Evolutionary conservation across 92 coral and sea anemone genomes (phyloP), one percentile per base, ranked within the genome.

Genomic region (Chrysogorgia sp.): DNA sequence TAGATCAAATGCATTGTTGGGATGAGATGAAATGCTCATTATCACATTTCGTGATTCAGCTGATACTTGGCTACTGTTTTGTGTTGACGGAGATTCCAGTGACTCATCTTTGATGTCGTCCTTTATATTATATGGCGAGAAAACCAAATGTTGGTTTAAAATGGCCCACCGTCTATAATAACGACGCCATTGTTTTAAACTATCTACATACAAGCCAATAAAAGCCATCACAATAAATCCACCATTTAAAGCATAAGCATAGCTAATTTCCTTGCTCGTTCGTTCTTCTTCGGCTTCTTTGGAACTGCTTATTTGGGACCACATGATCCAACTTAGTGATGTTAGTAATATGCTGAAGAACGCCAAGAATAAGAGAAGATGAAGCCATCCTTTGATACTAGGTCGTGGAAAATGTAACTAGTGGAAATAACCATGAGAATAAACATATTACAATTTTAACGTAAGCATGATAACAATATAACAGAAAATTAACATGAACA

Each of bases 371-470:
- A 96, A 89, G 45, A 92, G 90, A 29, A 96, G 81, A 62, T 96
- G 99, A 7, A 96, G 92, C 96, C 96, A 96, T 28, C 99, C 99
- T 80, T 91, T 96, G 8, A 93, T 85, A 64, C 97, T 96, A 17
- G 92, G 92, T 67, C 91, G 89, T 15, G 97, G 99, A 66, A 96
- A 96, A 47, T 79, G 87, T 93, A 93, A 89, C 97, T 93, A n/a
- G n/a, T n/a, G 79, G 33, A 72, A 64, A 13, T 30, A 14, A 52
- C 81, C 13, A 35, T 20, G 24, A 25, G 14, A 33, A 57, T 0
- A 13, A 1, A 17, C 0, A 26, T 10, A 3, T 24, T 10, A 37
- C 37, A 68, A 68, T 8, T 0, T 47, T 12, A 30, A 25, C 9
- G 15, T 35, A 29, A n/a, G 40, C 21, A 24, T 30, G 8, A n/a